Conservation (phyloP, 1,140 invertebrate species). For the Drosophila orena region DNA sequence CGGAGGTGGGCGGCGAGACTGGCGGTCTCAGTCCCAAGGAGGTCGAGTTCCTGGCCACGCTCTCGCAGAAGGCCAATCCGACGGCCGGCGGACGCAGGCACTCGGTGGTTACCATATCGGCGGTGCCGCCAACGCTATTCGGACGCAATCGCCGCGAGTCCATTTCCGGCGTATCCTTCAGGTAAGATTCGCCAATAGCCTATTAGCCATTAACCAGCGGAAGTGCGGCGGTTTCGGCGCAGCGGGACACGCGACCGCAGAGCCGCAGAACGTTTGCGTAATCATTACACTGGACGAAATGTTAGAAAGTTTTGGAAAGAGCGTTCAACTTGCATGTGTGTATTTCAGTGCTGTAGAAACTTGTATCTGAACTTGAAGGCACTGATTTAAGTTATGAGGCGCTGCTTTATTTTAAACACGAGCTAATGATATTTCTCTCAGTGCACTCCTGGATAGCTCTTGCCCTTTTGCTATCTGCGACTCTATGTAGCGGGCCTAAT, state of each 20-base stretch:
- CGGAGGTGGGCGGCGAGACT: constrained; percentile 90
- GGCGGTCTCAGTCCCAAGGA: constrained; percentile 89
- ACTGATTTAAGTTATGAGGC: neutral
- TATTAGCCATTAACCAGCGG: constrained; percentile 3
- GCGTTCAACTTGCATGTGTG: no score
- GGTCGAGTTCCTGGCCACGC: constrained; percentile 90
- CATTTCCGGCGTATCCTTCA: constrained; percentile 88
- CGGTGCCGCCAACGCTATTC: constrained; percentile 90
- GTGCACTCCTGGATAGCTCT: neutral
- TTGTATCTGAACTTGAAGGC: no score
- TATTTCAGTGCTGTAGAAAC: no score
- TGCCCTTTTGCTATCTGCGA: constrained; percentile 6
- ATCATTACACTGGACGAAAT: neutral
- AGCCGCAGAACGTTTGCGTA: constrained; percentile 7
- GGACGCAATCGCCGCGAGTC: constrained; percentile 92
- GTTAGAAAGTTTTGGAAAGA: no score
- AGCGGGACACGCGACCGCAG: constrained; percentile 6
- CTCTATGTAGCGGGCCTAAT: constrained; percentile 54
- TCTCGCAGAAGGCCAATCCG: constrained; percentile 84
- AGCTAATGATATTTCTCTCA: neutral
- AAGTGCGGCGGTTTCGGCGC: constrained; percentile 8
- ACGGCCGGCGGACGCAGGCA: constrained; percentile 90
- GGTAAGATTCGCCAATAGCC: constrained; percentile 45
- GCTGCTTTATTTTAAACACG: neutral
- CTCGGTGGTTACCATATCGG: constrained; percentile 93